Evolutionary conservation across 92 coral and sea anemone genomes (phyloP).

Genomic region (Ricordea florida): DNA sequence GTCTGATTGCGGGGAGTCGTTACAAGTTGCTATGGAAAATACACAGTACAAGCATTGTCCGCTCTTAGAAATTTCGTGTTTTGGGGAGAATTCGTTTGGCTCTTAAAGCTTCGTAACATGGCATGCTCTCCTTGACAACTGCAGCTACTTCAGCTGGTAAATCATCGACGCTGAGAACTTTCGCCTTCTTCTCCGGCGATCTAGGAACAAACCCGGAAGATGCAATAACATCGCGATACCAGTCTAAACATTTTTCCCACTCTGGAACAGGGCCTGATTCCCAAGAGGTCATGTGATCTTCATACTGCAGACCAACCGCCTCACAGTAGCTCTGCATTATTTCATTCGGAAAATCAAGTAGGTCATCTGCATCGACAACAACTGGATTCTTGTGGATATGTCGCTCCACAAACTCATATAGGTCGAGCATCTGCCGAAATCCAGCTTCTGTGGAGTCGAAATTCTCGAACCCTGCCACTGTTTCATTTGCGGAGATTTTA

Average conservation of each 20-base stretch:
- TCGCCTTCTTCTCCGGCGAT: too few relatives aligned
- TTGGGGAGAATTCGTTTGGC: constrained; percentile 28
- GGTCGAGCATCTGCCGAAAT: constrained; percentile 3
- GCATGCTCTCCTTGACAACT: constrained; percentile 29
- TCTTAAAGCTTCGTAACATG: constrained; percentile 34
- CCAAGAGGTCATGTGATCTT: constrained; percentile 28
- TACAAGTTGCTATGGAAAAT: too few relatives aligned
- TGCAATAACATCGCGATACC: constrained; percentile 7
- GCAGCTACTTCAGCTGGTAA: constrained; percentile 47
- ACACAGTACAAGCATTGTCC: too few relatives aligned
- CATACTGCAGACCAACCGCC: constrained; percentile 22
- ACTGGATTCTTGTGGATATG: constrained; percentile 19
- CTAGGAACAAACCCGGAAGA: neutral
- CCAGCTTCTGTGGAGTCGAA: constrained; percentile 13
- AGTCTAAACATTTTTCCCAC: constrained; percentile 34
- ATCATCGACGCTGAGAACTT: neutral
- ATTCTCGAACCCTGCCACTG: neutral
- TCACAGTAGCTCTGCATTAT: too few relatives aligned
- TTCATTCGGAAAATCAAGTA: too few relatives aligned
- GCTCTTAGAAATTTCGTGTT: too few relatives aligned
- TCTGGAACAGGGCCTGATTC: constrained; percentile 35
- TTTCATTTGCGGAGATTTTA: neutral
- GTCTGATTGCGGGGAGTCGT: too few relatives aligned
- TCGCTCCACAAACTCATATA: constrained; percentile 14
- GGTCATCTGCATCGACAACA: constrained; percentile 25